Evolutionary conservation across 1,140 invertebrate genomes (phyloP), one percentile per base, ranked within the genome.

Genomic region (Gryon sp.): DNA sequence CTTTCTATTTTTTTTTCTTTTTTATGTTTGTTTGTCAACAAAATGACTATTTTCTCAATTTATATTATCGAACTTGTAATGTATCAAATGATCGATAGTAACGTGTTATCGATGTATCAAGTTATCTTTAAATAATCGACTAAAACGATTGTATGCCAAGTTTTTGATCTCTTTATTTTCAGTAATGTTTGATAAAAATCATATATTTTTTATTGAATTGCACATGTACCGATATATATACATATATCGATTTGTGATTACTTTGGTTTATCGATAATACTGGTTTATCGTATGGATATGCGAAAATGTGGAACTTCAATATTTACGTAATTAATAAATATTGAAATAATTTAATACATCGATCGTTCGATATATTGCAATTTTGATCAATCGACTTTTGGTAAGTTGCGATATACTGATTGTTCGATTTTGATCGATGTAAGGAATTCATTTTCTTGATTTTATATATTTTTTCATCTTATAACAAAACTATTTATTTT

Each of bases 1-100:
- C 24, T 59, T 12, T 62, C 12, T 43, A 26, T 14, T 32, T n/a
- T 65, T 28, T 45, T 32, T 30, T 46, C 53, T 41, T 5, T 72
- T 72, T 72, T 70, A 11, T 59, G n/a, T n/a, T n/a, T n/a, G n/a
- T n/a, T n/a, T n/a, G n/a, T n/a, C n/a, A 70, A 36, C 43, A 60
- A 59, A 69, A 45, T 28, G 12, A 14, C 11, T 19, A 4, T 32
- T 11, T 12, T 12, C 14, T 34, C 11, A 1, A 19, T n/a, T 40
- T 40, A 7, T 40, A 9, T 40, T 16, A 8, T 16, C 36, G 6
- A 16, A 40, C 18, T 40, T 16, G 16, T 7, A 7, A n/a, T 40
- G 2, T 40, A 18, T 18, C 36, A 16, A 40, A 40, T 16, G 8
- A 4, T 18, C 16, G 5, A 40, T 40, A 40, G 3, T 2, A 34